Percentiles rank a stretch among this genome's conserved stretches.
phyloP scores from a whole-genome alignment of 2,113 vertebrate genomes.

The Tautogolabrus adspersus region DNA sequence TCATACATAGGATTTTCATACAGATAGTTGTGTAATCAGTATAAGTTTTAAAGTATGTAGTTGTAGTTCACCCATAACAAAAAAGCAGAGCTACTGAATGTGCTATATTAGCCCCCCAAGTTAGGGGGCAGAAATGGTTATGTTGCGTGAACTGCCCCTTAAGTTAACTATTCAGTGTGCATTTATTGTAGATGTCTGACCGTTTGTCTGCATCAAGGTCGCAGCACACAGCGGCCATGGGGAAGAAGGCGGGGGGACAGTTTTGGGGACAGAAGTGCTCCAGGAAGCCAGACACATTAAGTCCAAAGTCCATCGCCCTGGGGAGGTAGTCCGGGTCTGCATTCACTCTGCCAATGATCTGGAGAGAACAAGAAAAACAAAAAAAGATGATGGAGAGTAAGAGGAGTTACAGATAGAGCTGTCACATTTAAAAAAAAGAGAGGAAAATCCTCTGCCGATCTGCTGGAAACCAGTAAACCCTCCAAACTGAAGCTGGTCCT shows the following conservation, averaged over 20 bases:
- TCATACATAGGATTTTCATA: not conserved
- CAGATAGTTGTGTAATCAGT: not conserved
- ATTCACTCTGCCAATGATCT: conserved; percentile 97
- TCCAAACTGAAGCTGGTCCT: conserved; percentile 31
- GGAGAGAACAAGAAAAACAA: conserved; percentile 13
- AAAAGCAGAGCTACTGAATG: not conserved
- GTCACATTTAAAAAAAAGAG: not conserved
- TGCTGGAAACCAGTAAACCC: conserved; percentile 43
- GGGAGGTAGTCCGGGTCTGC: conserved; percentile 98
- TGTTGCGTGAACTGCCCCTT: conserved; percentile 10
- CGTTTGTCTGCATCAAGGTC: conserved; percentile 96
- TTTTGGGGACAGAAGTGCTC: conserved; percentile 91
- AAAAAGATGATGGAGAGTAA: conserved; percentile 6
- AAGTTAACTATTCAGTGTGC: not conserved
- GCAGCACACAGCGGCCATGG: conserved; percentile 92
- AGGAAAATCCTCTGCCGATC: not conserved
- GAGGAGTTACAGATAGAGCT: conserved; percentile 16
- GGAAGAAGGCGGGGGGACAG: conserved; percentile 94
- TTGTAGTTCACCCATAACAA: no score
- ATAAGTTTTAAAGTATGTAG: no score
- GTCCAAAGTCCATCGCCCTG: conserved; percentile 92
- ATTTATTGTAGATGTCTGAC: conserved; percentile 76
- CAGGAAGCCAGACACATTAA: conserved; percentile 94
- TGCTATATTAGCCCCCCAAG: not conserved
- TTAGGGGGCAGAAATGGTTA: not conserved